Percentiles rank a stretch among this genome's conserved stretches.
These are phyloP conservation scores for Zosterops pallidus DNA, from an alignment of 2,113 vertebrate species.

Conservation along the genomic window DNA sequence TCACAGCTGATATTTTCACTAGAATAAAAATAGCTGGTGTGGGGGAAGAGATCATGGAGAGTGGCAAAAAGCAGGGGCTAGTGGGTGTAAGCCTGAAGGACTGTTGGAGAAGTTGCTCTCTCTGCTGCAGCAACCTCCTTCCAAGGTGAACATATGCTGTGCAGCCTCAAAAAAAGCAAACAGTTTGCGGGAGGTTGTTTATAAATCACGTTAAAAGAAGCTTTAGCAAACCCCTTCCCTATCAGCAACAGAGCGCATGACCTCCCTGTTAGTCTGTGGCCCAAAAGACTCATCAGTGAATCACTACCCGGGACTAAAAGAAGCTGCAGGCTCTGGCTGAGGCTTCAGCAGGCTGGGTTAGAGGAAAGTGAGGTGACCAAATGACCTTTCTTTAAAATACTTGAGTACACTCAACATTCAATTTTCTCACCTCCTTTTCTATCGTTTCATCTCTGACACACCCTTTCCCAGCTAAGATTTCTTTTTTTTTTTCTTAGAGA, in stretches of 20 bases:
- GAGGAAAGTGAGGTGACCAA: not conserved
- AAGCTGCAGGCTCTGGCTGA: not conserved
- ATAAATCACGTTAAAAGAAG: not conserved
- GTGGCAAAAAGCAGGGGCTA: not conserved
- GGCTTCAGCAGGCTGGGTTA: not conserved
- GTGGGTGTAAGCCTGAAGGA: constrained; percentile 34
- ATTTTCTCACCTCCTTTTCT: not conserved
- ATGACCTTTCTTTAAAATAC: not conserved
- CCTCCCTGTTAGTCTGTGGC: not conserved
- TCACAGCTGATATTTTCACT: constrained; percentile 34
- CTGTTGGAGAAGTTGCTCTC: constrained; percentile 17
- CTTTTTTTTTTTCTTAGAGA: not conserved
- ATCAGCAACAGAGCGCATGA: not conserved
- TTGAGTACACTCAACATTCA: not conserved
- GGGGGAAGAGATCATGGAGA: not conserved
- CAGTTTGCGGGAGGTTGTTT: constrained; percentile 12
- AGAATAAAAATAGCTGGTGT: constrained; percentile 3
- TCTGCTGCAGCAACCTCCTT: constrained; percentile 23
- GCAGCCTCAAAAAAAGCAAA: constrained; percentile 2
- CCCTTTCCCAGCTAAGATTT: not conserved
- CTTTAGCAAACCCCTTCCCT: not conserved
- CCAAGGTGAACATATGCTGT: constrained; percentile 52
- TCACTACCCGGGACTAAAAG: not conserved
- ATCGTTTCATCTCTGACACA: not conserved
- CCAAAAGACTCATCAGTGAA: not conserved